These are phyloP conservation scores for Brachionus angularis DNA, from an alignment of 1,140 invertebrate genomes.

Conservation along the genomic window DNA sequence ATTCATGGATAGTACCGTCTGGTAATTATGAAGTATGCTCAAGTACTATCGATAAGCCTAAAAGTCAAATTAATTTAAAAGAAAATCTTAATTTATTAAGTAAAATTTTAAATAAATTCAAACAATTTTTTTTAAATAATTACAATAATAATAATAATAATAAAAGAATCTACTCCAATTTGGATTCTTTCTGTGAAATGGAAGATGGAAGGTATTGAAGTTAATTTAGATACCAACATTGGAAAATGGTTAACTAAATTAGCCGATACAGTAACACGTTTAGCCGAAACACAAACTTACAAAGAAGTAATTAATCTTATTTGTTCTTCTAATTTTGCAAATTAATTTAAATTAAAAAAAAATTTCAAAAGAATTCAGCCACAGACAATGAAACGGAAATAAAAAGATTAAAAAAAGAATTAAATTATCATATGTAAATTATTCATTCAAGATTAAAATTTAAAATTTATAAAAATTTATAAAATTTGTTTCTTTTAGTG, in stretches of 20 bases:
- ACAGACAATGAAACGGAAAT: slow-evolving; percentile 47
- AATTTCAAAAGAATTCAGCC: slow-evolving; percentile 65
- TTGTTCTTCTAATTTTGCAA: no score
- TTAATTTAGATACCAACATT: slow-evolving; percentile 88
- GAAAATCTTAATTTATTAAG: not conserved
- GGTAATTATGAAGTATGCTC: slow-evolving; percentile 96
- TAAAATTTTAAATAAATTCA: not conserved
- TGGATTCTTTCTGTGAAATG: slow-evolving; percentile 96
- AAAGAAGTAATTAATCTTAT: not conserved
- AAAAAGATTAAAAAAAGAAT: slow-evolving; percentile 44
- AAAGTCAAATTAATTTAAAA: not conserved
- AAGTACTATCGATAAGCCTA: slow-evolving; percentile 62
- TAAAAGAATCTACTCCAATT: slow-evolving; percentile 68
- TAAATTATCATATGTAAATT: slow-evolving; percentile 3
- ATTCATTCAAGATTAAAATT: no score
- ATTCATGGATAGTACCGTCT: slow-evolving; percentile 91
- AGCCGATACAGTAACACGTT: slow-evolving; percentile 86
- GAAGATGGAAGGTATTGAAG: slow-evolving; percentile 98
- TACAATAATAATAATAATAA: not conserved
- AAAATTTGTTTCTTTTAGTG: not conserved
- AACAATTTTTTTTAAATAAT: not conserved
- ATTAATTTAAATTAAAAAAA: no score
- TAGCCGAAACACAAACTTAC: slow-evolving; percentile 62
- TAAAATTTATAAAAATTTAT: not conserved
- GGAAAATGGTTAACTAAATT: slow-evolving; percentile 88